Conservation (phyloP, 2,888 invertebrate genomes). For the Celastrina argiolus region DNA sequence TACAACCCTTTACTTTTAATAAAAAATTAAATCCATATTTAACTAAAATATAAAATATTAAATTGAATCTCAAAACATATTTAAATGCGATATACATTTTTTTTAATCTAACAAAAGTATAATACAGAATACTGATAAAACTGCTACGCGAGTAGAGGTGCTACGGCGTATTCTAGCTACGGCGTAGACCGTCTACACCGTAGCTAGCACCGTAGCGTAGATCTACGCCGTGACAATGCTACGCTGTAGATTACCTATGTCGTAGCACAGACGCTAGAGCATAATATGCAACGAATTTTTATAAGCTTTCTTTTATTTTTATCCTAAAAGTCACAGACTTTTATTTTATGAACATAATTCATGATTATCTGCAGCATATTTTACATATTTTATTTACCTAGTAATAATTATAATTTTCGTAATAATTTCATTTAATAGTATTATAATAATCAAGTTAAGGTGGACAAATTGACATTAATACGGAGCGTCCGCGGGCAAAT, state of each 20-base stretch:
- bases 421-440: not conserved
- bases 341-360: too few species aligned
- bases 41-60: too few species aligned
- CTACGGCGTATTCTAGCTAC: not conserved
- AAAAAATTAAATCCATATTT: too few species aligned
- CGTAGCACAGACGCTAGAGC: not conserved
- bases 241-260: not conserved
- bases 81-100: too few species aligned
- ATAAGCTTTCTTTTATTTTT: not conserved
- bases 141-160: not conserved
- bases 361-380: too few species aligned
- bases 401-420: too few species aligned
- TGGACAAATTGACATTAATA: conserved; percentile 1
- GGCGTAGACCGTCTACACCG: not conserved
- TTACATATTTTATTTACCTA: too few species aligned
- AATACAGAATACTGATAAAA: too few species aligned
- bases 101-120: too few species aligned
- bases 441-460: not conserved
- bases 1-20: too few species aligned
- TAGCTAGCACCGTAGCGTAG: not conserved
- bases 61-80: too few species aligned
- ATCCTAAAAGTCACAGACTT: too few species aligned
- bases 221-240: not conserved
- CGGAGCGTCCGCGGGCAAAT: not conserved
- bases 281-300: not conserved